phyloP scores from a whole-genome alignment of 2,113 vertebrate species.

The Vimba vimba region DNA sequence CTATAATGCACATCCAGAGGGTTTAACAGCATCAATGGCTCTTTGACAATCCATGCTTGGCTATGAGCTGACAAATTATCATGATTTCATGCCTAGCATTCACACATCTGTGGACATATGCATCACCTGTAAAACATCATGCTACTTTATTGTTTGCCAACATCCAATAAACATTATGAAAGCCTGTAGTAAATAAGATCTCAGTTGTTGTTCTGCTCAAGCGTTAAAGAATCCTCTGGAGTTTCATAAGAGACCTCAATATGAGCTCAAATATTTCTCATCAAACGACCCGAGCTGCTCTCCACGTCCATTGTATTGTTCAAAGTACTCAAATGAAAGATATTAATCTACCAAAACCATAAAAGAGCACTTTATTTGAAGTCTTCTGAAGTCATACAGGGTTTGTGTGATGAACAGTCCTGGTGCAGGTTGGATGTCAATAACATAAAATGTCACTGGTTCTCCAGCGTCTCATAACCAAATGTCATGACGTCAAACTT shows the following conservation, averaged over 20 bases:
- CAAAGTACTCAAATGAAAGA: too few relatives aligned
- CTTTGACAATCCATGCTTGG: neutral
- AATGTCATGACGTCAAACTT: constrained; percentile 4
- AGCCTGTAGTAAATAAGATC: too few relatives aligned
- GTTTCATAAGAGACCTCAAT: too few relatives aligned
- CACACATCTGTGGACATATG: neutral
- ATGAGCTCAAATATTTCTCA: too few relatives aligned
- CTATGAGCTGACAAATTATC: neutral
- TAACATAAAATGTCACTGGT: constrained; percentile 22
- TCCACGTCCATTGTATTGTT: too few relatives aligned
- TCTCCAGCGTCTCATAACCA: neutral
- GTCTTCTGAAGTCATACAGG: neutral
- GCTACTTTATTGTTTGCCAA: neutral
- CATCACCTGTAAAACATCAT: neutral
- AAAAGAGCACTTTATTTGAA: neutral
- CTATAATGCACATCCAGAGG: neutral
- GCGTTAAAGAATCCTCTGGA: too few relatives aligned
- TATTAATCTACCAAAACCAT: neutral
- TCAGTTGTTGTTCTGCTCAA: too few relatives aligned
- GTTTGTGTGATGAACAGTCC: neutral
- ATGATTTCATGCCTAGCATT: neutral
- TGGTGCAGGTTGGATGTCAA: neutral
- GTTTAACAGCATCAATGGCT: neutral
- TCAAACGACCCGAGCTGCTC: too few relatives aligned
- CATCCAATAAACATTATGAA: neutral